Percentiles rank a stretch among this genome's conserved stretches.
Evolutionary conservation across 2,113 vertebrate genomes (phyloP).

Genomic region (Oenanthe oenanthe): DNA sequence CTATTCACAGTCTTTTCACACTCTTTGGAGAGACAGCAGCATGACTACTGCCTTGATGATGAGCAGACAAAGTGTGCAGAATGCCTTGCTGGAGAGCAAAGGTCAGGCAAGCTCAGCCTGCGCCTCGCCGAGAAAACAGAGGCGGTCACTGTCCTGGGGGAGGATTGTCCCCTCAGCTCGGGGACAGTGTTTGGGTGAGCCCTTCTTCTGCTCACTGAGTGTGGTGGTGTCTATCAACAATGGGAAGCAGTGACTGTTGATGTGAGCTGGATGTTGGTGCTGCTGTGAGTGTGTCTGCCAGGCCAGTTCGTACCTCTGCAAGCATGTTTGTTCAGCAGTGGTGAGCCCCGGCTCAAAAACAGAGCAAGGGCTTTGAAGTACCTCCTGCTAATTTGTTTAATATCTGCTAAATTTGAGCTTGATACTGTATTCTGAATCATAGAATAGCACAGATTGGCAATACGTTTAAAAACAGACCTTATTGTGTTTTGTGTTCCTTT

Average conservation of each 20-base stretch:
- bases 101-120: background rate
- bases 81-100: background rate
- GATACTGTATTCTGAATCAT: background rate
- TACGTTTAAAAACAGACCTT: background rate
- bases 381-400: background rate
- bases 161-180: background rate
- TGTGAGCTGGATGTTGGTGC: background rate
- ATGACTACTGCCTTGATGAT: background rate
- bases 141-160: fast-evolving
- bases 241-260: background rate
- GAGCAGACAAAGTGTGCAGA: background rate
- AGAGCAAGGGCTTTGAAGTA: background rate
- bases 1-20: background rate
- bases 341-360: background rate
- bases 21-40: background rate
- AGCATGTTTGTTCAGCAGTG: fast-evolving
- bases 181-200: background rate
- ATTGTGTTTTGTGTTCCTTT: background rate
- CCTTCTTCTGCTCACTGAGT: background rate
- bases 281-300: fast-evolving
- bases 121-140: background rate
- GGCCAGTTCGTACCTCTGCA: background rate
- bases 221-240: background rate
- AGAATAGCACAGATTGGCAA: background rate
- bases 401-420: background rate